These are phyloP conservation scores for Drosophila tanythrix DNA, from an alignment of 2,888 invertebrate genomes.

Conservation along the genomic window DNA sequence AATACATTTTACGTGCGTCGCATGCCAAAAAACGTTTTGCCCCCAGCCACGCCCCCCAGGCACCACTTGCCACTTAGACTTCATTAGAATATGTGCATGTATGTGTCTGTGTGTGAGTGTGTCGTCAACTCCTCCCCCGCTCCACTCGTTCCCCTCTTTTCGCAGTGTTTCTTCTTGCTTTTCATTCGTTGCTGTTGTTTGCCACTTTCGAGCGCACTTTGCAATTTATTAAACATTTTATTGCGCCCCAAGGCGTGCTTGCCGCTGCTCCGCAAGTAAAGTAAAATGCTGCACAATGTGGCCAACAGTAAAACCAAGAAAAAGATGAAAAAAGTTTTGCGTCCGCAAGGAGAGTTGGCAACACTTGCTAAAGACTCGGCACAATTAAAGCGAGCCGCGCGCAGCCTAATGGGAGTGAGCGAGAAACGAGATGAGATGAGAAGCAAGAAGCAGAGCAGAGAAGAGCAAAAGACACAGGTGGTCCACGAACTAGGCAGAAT, in stretches of 20 bases:
- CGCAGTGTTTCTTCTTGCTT: slow-evolving; percentile 16
- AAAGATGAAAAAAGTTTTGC: slow-evolving; percentile 30
- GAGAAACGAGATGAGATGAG: neutral
- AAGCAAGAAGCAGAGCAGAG: neutral
- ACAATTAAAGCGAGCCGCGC: slow-evolving; percentile 34
- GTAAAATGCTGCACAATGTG: slow-evolving; percentile 47
- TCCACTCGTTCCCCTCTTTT: neutral
- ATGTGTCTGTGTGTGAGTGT: slow-evolving; percentile 10
- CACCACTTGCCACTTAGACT: slow-evolving; percentile 47
- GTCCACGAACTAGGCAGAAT: slow-evolving; percentile 5
- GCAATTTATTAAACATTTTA: slow-evolving; percentile 79
- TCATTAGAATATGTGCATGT: slow-evolving; percentile 67
- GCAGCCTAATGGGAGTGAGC: slow-evolving; percentile 25
- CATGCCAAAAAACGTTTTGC: slow-evolving; percentile 48
- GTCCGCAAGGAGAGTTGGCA: slow-evolving; percentile 27
- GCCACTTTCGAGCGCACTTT: slow-evolving; percentile 67
- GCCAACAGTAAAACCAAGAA: slow-evolving; percentile 26
- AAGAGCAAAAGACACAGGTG: slow-evolving; percentile 15
- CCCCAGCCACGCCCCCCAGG: slow-evolving; percentile 49
- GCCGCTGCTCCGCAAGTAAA: slow-evolving; percentile 41
- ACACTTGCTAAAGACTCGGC: slow-evolving; percentile 22
- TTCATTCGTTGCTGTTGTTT: slow-evolving; percentile 28
- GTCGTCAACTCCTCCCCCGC: slow-evolving; percentile 36
- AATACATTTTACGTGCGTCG: slow-evolving; percentile 78
- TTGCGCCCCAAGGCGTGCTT: slow-evolving; percentile 76